Conservation (phyloP, 2,797 vertebrate species). For the Ceryle rudis region DNA sequence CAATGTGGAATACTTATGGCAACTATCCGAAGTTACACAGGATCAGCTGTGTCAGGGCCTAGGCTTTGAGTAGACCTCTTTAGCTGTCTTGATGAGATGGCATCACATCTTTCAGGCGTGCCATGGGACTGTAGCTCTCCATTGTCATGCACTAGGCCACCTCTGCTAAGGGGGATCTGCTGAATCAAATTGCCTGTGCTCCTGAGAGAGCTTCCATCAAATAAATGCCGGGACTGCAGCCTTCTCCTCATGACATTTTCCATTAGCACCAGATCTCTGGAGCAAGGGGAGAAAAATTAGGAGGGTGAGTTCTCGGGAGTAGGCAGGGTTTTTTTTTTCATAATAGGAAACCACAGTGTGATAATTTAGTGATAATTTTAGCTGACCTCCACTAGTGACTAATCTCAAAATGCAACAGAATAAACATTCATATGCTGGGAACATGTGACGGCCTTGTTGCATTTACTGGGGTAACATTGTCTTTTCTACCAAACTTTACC, state of each 20-base stretch:
- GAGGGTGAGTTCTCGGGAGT: not conserved
- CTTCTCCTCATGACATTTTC: not conserved
- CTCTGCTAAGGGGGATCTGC: not conserved
- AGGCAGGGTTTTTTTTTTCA: not conserved
- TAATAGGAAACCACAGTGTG: accelerated
- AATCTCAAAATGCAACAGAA: not conserved
- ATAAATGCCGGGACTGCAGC: not conserved
- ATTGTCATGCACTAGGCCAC: not conserved
- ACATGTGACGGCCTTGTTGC: not conserved
- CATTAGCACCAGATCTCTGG: not conserved
- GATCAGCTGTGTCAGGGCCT: not conserved
- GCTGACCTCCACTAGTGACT: not conserved
- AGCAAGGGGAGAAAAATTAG: not conserved
- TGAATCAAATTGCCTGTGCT: not conserved
- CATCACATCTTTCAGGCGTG: too few species aligned
- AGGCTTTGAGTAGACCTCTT: not conserved
- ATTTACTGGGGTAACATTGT: not conserved
- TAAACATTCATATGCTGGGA: not conserved
- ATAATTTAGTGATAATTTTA: not conserved
- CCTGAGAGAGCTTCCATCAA: not conserved
- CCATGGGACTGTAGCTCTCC: not conserved
- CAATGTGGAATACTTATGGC: not conserved
- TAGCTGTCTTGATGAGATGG: not conserved
- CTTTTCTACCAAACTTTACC: not conserved
- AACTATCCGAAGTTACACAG: not conserved